A percentile compares a stretch with the other conserved stretches of the same genome.
Evolutionary conservation across 2,113 vertebrate genomes (phyloP).

Genomic region (Nibea albiflora): DNA sequence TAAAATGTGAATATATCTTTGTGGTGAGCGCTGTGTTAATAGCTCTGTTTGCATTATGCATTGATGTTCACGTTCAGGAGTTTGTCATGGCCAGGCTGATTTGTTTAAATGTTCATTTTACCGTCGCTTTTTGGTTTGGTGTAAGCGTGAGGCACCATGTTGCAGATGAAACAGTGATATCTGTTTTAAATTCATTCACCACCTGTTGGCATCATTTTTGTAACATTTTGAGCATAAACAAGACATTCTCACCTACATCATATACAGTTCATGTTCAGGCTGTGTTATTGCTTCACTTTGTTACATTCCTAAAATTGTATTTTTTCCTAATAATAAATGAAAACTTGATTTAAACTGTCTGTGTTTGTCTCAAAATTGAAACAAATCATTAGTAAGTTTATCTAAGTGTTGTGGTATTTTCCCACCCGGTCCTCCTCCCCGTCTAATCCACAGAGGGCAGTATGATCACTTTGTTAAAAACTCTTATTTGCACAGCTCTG

Average conservation of each 20-base stretch:
- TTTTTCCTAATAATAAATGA: slow-evolving; percentile 16
- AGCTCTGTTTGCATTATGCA: background rate
- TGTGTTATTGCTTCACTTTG: background rate
- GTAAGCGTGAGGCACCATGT: background rate
- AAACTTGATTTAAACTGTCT: background rate
- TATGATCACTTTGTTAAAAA: background rate
- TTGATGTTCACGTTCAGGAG: background rate
- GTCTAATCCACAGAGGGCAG: slow-evolving; percentile 39
- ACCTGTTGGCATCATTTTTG: background rate
- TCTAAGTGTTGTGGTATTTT: background rate
- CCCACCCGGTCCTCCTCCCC: background rate
- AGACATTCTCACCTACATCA: background rate
- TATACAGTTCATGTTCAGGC: background rate
- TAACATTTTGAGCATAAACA: background rate
- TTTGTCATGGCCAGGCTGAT: background rate
- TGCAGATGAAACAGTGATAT: background rate
- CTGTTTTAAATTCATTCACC: background rate
- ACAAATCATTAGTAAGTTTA: background rate
- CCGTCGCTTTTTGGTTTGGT: background rate
- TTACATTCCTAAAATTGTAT: background rate
- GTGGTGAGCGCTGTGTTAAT: background rate
- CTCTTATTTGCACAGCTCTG: background rate
- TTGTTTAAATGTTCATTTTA: background rate
- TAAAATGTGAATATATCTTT: background rate
- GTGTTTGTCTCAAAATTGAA: background rate